Base-by-base conservation (phyloP, 2,888 invertebrate species). In the Cryptophagus acutangulus region DNA sequence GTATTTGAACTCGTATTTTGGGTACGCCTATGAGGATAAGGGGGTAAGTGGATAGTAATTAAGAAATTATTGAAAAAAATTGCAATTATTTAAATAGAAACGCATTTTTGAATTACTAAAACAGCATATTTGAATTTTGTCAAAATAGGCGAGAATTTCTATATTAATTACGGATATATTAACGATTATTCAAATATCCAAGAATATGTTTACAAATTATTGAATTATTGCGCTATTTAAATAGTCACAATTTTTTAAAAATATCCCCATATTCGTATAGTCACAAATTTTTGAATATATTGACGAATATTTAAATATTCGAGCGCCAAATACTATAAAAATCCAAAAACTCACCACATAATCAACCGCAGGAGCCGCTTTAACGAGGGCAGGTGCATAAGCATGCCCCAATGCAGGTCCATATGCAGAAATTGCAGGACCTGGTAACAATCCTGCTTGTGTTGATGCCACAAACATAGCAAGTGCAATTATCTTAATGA, bases 1-100 rank as follows among this genome's bases (percentile, higher is more conserved):
- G 47, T 78, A 77, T 55, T 76, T 74, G 56, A 75, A 77, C 57
- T 75, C 74, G 56, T 78, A 77, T 66, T 75, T 76, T 15, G 78
- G 77, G 54, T 77, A 76, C 0, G 73, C 63, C 66, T 66, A 38
- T 30, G 52, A 57, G 57, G 70, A 35, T 20, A 37, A 33, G 17
- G 35, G 24, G 38, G 31, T 20, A 20, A 20, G 6, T n/a, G 24
- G 24, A 20, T 20, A 20, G 6, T 8, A 20, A 20, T 20, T 20
- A n/a, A n/a, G n/a, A n/a, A n/a, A n/a, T 8, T 20, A 20, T 20
- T 20, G 6, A 20, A 20, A 20, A 20, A 20, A 20, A 20, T 20
- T 20, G 24, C n/a, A n/a, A n/a, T n/a, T n/a, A n/a, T n/a, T n/a
- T n/a, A n/a, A n/a, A n/a, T n/a, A n/a, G n/a, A n/a, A n/a, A n/a